These are phyloP conservation scores for Aromia moschata DNA, from an alignment of 2,888 invertebrate species.

Conservation along the genomic window DNA sequence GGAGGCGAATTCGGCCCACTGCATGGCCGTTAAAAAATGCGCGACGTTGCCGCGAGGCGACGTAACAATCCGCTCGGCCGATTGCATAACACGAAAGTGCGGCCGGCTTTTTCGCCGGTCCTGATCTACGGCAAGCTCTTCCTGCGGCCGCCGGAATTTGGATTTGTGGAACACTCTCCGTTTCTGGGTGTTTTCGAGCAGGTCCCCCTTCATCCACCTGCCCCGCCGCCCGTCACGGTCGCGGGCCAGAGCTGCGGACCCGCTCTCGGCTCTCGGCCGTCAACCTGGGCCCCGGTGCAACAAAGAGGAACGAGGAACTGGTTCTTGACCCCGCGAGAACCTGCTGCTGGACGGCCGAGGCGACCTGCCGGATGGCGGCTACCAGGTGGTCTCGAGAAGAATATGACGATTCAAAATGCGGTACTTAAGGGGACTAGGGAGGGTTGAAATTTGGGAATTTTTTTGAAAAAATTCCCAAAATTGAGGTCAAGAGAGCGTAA, in stretches of 20 bases:
- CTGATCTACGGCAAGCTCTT: conserved; percentile 32
- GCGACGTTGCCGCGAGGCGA: too few species aligned
- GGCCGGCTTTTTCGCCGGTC: conserved; percentile 12
- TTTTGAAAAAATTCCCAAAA: too few species aligned
- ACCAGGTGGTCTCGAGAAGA: not conserved
- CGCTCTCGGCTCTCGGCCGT: conserved; percentile 48
- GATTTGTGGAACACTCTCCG: conserved; percentile 50
- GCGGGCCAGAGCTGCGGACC: conserved; percentile 28
- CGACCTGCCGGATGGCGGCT: not conserved
- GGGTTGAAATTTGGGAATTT: too few species aligned
- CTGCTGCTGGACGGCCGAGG: not conserved
- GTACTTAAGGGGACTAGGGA: too few species aligned
- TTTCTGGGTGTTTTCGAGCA: conserved; percentile 44
- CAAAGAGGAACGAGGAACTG: conserved; percentile 44
- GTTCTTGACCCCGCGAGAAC: conserved; percentile 29
- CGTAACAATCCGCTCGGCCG: too few species aligned
- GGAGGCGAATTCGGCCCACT: too few species aligned
- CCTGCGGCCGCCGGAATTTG: conserved; percentile 31
- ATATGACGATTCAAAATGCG: too few species aligned
- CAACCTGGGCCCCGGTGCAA: conserved; percentile 45
- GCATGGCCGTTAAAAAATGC: too few species aligned
- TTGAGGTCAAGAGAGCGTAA: too few species aligned
- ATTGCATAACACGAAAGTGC: too few species aligned
- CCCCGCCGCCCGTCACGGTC: not conserved
- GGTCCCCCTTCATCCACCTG: conserved; percentile 27